Conservation (phyloP, 1,140 invertebrate genomes). For the Drosophila rufa region DNA sequence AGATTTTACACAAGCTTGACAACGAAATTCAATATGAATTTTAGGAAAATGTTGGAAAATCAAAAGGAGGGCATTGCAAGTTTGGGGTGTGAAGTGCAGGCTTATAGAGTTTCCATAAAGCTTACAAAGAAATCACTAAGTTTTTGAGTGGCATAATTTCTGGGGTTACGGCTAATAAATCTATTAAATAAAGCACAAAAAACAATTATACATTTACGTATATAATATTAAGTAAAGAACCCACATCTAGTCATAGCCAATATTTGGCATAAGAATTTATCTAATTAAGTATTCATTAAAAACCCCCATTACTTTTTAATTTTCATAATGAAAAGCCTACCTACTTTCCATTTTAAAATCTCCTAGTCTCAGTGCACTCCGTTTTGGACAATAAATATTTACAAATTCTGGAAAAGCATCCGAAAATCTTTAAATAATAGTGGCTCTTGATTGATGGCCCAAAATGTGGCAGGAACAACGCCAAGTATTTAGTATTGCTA, state of each 20-base stretch:
- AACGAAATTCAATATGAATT: slow-evolving; percentile 59
- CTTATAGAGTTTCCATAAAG: not conserved
- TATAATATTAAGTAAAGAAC: too few species aligned
- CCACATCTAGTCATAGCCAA: too few species aligned
- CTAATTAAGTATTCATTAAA: too few species aligned
- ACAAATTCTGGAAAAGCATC: not conserved
- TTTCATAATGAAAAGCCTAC: too few species aligned
- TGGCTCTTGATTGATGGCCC: slow-evolving; percentile 15
- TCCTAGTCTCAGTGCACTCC: too few species aligned
- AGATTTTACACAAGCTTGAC: slow-evolving; percentile 55
- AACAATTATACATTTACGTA: not conserved
- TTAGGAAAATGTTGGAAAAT: not conserved
- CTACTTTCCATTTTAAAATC: not conserved
- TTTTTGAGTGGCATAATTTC: not conserved
- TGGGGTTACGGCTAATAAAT: not conserved
- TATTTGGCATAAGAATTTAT: too few species aligned
- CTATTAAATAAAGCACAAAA: not conserved
- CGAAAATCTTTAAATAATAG: slow-evolving; percentile 17
- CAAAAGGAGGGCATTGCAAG: not conserved
- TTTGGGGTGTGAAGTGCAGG: slow-evolving; percentile 6
- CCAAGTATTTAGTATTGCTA: slow-evolving; percentile 25
- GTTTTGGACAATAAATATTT: slow-evolving; percentile 10
- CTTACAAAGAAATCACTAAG: not conserved
- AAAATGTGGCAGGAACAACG: slow-evolving; percentile 9
- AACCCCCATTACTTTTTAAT: too few species aligned